Base-by-base conservation (phyloP, 2,113 vertebrate genomes). In the Paracanthobrama guichenoti region DNA sequence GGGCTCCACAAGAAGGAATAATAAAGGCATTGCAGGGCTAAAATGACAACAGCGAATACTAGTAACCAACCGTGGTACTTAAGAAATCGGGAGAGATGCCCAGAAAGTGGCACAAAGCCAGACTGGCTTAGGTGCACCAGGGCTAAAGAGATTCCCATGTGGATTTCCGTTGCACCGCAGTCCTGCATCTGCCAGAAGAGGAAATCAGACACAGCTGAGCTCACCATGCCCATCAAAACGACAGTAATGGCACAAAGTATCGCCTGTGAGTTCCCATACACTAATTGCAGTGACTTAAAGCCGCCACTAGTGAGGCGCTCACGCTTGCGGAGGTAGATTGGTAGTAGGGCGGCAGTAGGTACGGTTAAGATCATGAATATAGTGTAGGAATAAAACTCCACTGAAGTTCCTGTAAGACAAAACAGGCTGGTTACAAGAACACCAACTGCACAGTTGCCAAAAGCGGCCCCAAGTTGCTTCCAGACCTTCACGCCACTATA, bases 151-250 rank as follows among this genome's bases (percentile, higher is more conserved):
- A 94, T 62, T 1, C 95, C 97, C 96, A 97, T 96, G 88, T 93
- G 94, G 55, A 96, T 90, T 89, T 97, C 95, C 0, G 78, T 84
- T 86, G 96, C 92, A 55, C 94, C 94, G 0, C 77, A 89, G 82
- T 97, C 96, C 89, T 96, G 84, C 96, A 97, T 96, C 90, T 95
- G 94, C 97, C 97, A 98, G 79, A 96, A 93, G 1, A 98, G 93
- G 72, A 97, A 98, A 92, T 96, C 94, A 13, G 95, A 93, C 35
- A 92, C 89, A 0, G 89, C 42, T 0, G 97, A 95, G 26, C 81
- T 12, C 0, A 91, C 89, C 0, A 85, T 89, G 0, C 95, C 96
- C 0, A 87, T 79, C 79, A 97, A 75, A 72, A 96, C 84, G 72
- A 92, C n/a, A 0, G 96, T 97, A 90, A 90, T 0, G 0, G 93